Evolutionary conservation across 2,113 vertebrate genomes (phyloP), one percentile per base, ranked within the genome.

Genomic region (Numenius arquata): DNA sequence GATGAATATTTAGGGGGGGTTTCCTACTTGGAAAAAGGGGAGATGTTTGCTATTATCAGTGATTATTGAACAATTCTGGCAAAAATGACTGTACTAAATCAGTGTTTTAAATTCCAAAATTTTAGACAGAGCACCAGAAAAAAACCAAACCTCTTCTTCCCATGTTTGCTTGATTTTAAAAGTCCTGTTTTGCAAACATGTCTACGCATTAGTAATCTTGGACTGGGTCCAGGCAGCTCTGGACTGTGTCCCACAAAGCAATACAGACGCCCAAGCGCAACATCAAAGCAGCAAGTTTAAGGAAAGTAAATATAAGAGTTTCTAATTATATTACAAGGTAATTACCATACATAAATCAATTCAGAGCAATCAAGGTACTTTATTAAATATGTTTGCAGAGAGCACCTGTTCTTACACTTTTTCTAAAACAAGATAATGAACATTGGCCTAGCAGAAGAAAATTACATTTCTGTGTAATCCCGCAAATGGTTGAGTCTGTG

Each of bases 301-400:
- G 40, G 70, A 87, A 94, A 95, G 93, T 40, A 72, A 65, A 78
- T 67, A 40, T 27, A 61, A 89, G 68, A 77, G 27, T 40, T 75
- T 95, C 77, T 93, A 91, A 95, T 89, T 94, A 92, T 67, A 89
- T 94, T 88, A 95, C 85, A 88, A 90, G 67, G 32, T 85, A 82
- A 95, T 95, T 94, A 94, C 9, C 77, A 89, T 56, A 78, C 12
- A 30, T 67, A 85, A 74, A 66, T 50, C 29, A 48, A 48, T 71
- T 81, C 56, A 75, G 52, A 89, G 70, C 30, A 81, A 72, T 81
- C 65, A 81, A 85, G 21, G 36, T 55, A 61, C 21, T 94, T 95
- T 65, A 85, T 81, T 92, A 91, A 95, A 84, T 75, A 56, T 4
- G 2, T 67, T 92, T 94, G 27, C 86, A 95, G 61, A 71, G 14